These are phyloP conservation scores for Gymnoscelis rufifasciata DNA, from an alignment of 2,888 invertebrate species.

Conservation along the genomic window DNA sequence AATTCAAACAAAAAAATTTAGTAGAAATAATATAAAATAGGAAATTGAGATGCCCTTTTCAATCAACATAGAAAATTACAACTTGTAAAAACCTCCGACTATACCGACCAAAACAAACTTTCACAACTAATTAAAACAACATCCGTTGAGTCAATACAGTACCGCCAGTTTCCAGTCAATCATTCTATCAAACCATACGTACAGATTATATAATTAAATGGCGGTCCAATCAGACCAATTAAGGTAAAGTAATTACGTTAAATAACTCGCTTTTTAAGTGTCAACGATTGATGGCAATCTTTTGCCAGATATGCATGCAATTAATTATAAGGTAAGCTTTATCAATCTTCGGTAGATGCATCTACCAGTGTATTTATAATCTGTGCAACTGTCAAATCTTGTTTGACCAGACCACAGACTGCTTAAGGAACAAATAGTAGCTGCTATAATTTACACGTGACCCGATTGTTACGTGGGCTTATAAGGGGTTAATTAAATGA, in stretches of 20 bases:
- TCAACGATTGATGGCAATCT: slow-evolving; percentile 20
- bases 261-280: slow-evolving; percentile 17
- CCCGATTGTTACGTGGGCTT: too few species aligned
- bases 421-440: too few species aligned
- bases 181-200: slow-evolving; percentile 31
- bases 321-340: not conserved
- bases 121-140: slow-evolving; percentile 24
- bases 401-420: too few species aligned
- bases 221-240: slow-evolving; percentile 27
- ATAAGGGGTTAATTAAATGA: too few species aligned
- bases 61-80: too few species aligned
- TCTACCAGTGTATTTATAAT: not conserved
- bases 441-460: too few species aligned
- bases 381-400: not conserved
- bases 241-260: slow-evolving; percentile 19
- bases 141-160: slow-evolving; percentile 23
- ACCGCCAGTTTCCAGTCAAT: slow-evolving; percentile 30
- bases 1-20: too few species aligned
- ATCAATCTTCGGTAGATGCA: not conserved
- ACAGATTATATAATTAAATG: slow-evolving; percentile 28
- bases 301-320: slow-evolving; percentile 1
- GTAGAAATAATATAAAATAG: too few species aligned
- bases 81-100: not conserved
- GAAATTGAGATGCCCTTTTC: too few species aligned
- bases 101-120: slow-evolving; percentile 24